Base-by-base conservation (phyloP, 2,797 vertebrate species). In the Sebastes kiyomatsui region DNA sequence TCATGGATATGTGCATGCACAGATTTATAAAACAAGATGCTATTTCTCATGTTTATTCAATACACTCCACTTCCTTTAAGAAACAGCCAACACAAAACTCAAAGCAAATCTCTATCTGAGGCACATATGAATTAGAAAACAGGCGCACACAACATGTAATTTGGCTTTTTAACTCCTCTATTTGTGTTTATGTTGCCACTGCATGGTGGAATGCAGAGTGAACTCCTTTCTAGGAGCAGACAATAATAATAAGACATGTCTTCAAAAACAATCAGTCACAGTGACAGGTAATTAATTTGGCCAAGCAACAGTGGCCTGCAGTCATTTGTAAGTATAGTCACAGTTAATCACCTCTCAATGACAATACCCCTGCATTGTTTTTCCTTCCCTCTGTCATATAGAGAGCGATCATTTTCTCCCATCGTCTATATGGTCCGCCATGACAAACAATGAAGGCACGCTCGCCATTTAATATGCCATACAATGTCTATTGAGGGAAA, bases 231-330 rank as follows among this genome's bases (percentile, higher is more conserved):
- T 70, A 22, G 62, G 55, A 67, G 23, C 58, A 56, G 42, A 28
- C 86, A 54, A 79, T 83, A 93, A 89, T 77, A 82, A 81, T 74
- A 85, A 62, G 75, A 83, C 77, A 84, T 68, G 85, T 91, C 89
- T 92, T 91, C 82, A 91, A 85, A 92, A 94, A 91, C 91, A 88
- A 92, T 93, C 90, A 83, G 87, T 93, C 94, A 94, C 84, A 82
- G 67, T 92, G 95, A 92, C 95, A 95, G 93, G 91, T 94, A 92
- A 95, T 96, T 95, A 92, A 95, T 96, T 94, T 90, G 83, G 72
- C 89, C 75, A 61, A 79, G 87, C 90, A 88, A 84, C 81, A 64
- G 80, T 80, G 82, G 79, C 90, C 89, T 76, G 77, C 84, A 89
- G 90, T 91, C 87, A 86, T 90, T 92, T 91, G 83, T 84, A 91